Conservation (phyloP, 2,797 vertebrate species). For the Microctenopoma lineatum region DNA sequence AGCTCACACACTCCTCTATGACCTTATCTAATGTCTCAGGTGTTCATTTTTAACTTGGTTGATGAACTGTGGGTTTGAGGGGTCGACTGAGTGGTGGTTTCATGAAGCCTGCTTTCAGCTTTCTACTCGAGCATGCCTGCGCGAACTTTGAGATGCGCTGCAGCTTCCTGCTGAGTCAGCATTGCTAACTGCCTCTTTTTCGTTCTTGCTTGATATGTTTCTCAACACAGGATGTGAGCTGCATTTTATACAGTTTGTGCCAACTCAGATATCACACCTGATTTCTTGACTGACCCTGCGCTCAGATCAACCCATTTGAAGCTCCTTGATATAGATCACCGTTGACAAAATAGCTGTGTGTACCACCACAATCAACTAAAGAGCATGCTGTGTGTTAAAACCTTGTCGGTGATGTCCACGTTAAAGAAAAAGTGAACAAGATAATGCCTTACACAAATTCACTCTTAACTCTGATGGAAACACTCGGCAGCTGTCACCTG, state of each 20-base stretch:
- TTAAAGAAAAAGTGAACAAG: neutral
- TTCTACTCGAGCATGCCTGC: constrained; percentile 7
- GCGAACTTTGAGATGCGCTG: constrained; percentile 26
- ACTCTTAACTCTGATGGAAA: neutral
- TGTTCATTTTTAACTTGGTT: constrained; percentile 56
- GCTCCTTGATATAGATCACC: neutral
- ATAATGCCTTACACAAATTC: neutral
- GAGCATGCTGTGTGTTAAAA: too few relatives aligned
- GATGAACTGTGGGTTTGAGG: constrained; percentile 4
- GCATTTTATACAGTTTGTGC: constrained; percentile 27
- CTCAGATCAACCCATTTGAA: neutral
- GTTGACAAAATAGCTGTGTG: too few relatives aligned
- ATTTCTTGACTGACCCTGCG: neutral
- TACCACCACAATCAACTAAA: neutral
- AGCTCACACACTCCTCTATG: neutral
- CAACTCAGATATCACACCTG: constrained; percentile 21
- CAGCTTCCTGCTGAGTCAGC: constrained; percentile 66
- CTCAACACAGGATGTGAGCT: constrained; percentile 56
- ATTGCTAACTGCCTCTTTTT: constrained; percentile 27
- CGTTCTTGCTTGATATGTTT: constrained; percentile 20
- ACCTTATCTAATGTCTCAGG: constrained; percentile 35
- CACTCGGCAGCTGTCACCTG: neutral
- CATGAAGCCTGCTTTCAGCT: neutral
- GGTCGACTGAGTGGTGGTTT: constrained; percentile 23
- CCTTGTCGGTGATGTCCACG: neutral